Percentiles rank a stretch among this genome's conserved stretches.
These are phyloP conservation scores for Nemurella pictetii DNA, from an alignment of 2,888 invertebrate genomes.

Conservation along the genomic window DNA sequence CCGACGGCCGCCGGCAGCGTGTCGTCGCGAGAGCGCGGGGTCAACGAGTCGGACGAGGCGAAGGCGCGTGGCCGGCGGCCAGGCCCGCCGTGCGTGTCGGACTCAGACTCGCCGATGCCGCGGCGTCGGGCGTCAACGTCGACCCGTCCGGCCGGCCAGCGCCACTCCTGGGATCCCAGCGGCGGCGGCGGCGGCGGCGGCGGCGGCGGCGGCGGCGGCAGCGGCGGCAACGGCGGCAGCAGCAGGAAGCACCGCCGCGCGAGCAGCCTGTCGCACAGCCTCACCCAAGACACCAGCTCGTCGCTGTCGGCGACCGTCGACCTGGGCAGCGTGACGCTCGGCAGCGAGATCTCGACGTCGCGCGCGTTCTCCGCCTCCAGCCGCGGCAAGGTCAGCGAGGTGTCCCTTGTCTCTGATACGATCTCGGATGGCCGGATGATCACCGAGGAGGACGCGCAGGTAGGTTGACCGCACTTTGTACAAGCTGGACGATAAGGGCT, in stretches of 20 bases:
- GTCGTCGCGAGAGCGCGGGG: neutral
- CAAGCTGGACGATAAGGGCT: too few species aligned
- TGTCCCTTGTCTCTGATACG: constrained; percentile 6
- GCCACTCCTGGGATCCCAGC: constrained; percentile 56
- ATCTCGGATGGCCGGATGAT: constrained; percentile 8
- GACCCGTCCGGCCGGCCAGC: constrained; percentile 48
- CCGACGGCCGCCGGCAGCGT: neutral
- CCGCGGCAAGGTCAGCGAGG: neutral
- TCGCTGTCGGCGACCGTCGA: neutral
- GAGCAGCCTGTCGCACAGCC: constrained; percentile 50
- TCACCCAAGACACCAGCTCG: neutral
- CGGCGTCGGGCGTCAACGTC: constrained; percentile 53
- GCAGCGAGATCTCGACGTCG: neutral
- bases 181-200: too few species aligned
- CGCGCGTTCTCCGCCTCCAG: neutral
- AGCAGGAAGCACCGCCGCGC: constrained; percentile 51
- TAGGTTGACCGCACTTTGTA: too few species aligned
- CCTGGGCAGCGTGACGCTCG: neutral
- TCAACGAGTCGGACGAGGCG: constrained; percentile 22
- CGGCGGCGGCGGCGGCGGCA: too few species aligned
- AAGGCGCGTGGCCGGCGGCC: constrained; percentile 33
- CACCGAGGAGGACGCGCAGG: constrained; percentile 20
- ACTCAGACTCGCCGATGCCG: constrained; percentile 54
- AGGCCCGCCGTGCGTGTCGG: constrained; percentile 56
- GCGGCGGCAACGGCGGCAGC: too few species aligned